A percentile compares a stretch with the other conserved stretches of the same genome.
Evolutionary conservation across 2,113 vertebrate genomes (phyloP).

Genomic region (Eretmochelys imbricata): DNA sequence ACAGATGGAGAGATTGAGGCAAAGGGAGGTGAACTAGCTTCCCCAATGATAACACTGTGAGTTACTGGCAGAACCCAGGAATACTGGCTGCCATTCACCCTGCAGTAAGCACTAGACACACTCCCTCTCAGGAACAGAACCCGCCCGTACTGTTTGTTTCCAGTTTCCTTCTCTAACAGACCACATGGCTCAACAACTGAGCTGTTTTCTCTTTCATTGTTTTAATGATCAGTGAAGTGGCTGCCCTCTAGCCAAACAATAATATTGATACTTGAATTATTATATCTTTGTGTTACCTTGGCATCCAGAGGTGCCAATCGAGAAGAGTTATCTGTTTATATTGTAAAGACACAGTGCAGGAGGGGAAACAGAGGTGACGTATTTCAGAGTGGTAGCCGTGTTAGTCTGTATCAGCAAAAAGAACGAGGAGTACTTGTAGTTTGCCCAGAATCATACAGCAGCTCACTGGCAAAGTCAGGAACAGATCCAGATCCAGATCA

Average conservation of each 20-base stretch:
- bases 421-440: neutral
- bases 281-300: neutral
- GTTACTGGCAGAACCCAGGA: neutral
- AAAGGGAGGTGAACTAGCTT: neutral
- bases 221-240: neutral
- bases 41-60: rapidly evolving
- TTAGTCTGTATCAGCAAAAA: too few species aligned
- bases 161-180: neutral
- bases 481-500: neutral
- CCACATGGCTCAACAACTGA: neutral
- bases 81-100: neutral
- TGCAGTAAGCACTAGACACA: neutral
- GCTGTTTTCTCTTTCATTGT: neutral
- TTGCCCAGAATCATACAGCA: neutral
- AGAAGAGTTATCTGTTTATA: neutral
- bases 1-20: neutral
- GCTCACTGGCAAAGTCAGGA: neutral
- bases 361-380: neutral
- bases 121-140: neutral
- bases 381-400: too few species aligned
- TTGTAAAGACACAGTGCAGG: neutral
- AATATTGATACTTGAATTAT: neutral
- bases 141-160: neutral
- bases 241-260: neutral
- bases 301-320: neutral